A percentile compares a stretch with the other conserved stretches of the same genome.
Conservation (phyloP, 2,888 invertebrate species). For the Eustalomyia histrio region DNA sequence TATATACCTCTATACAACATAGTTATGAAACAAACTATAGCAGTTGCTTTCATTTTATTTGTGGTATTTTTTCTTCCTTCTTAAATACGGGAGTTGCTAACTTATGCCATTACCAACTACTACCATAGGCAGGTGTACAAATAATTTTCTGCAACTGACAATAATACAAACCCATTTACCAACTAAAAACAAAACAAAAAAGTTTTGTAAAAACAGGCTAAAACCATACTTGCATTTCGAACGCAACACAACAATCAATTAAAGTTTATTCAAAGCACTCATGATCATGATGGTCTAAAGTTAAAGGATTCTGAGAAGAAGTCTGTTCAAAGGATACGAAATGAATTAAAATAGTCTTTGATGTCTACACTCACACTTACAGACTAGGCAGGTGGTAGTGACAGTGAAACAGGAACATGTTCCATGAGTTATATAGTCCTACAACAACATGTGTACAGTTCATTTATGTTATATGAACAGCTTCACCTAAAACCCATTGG, state of each 20-base stretch:
- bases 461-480: slow-evolving; percentile 29
- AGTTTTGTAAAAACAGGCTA: not conserved
- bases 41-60: slow-evolving; percentile 39
- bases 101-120: not conserved
- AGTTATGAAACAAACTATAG: slow-evolving; percentile 8
- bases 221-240: too few species aligned
- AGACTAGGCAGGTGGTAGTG: slow-evolving; percentile 11
- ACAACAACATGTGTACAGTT: not conserved
- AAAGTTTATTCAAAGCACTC: slow-evolving; percentile 40
- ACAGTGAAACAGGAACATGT: slow-evolving; percentile 12
- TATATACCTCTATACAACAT: not conserved
- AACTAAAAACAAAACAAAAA: not conserved
- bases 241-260: slow-evolving; percentile 51
- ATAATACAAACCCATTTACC: not conserved
- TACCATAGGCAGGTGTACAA: slow-evolving; percentile 56
- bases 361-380: not conserved
- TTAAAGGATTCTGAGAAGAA: slow-evolving; percentile 33
- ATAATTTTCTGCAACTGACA: slow-evolving; percentile 10
- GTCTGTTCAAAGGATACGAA: slow-evolving; percentile 37
- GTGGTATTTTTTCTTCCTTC: slow-evolving; percentile 24
- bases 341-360: slow-evolving; percentile 39
- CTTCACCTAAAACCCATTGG: slow-evolving; percentile 7
- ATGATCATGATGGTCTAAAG: slow-evolving; percentile 23
- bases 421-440: not conserved
- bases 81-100: slow-evolving; percentile 28